A percentile compares a stretch with the other conserved stretches of the same genome.
phyloP scores from a whole-genome alignment of 2,113 vertebrate species.

The Gulo gulo region DNA sequence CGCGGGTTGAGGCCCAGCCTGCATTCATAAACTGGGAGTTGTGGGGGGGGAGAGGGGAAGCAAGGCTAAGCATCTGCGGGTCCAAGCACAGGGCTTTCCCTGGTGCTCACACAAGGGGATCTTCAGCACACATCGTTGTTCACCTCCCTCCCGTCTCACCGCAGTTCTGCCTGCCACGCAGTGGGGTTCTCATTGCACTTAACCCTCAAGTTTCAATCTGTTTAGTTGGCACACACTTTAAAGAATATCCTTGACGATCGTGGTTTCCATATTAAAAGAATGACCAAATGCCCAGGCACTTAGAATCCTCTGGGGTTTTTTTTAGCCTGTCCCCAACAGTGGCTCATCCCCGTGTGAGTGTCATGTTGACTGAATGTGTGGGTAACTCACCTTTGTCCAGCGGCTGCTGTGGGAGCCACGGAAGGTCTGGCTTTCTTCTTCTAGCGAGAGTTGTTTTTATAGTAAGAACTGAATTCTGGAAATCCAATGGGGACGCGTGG shows the following conservation, averaged over 20 bases:
- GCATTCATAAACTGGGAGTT: background rate
- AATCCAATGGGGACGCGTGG: background rate
- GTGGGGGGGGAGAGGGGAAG: too few species aligned
- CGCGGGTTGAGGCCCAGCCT: background rate
- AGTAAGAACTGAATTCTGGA: background rate
- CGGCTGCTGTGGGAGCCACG: background rate
- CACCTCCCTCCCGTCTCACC: background rate
- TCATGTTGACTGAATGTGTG: constrained; percentile 6
- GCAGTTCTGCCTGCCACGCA: background rate
- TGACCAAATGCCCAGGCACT: background rate
- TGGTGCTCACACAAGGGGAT: background rate
- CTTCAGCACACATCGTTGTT: too few species aligned
- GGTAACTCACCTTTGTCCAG: background rate
- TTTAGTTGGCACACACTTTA: background rate
- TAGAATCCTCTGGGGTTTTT: background rate
- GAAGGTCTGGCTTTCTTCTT: constrained; percentile 1
- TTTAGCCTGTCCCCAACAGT: background rate
- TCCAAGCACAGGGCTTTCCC: background rate
- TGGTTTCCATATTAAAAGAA: background rate
- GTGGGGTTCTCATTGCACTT: background rate
- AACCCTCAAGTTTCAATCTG: background rate
- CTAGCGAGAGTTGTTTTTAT: background rate
- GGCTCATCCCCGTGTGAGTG: background rate
- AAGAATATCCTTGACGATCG: background rate
- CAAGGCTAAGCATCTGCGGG: accelerated